These are phyloP conservation scores for Ctenochaetus hawaiiensis DNA, from an alignment of 2,797 vertebrate genomes.

Conservation along the genomic window DNA sequence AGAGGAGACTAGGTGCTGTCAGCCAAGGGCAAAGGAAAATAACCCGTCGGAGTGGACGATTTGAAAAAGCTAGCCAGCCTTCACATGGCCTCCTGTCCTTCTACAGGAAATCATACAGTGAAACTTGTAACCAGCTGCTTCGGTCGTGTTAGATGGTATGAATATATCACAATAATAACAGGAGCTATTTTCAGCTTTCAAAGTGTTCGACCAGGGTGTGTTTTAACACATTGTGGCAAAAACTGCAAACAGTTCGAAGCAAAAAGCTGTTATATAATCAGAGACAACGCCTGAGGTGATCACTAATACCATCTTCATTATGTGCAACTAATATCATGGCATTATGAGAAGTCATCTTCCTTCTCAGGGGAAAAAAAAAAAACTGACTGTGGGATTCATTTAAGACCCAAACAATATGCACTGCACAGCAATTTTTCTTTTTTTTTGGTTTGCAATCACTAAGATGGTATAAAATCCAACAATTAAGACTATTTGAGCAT, in stretches of 20 bases:
- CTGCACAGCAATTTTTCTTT: not conserved
- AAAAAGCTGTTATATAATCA: constrained; percentile 34
- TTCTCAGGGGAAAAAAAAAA: constrained; percentile 28
- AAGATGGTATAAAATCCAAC: not conserved
- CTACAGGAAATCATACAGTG: not conserved
- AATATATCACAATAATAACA: not conserved
- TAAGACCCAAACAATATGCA: not conserved
- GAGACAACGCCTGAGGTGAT: constrained; percentile 29
- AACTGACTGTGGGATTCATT: not conserved
- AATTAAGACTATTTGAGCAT: not conserved
- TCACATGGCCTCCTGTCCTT: not conserved
- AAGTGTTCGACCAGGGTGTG: constrained; percentile 19
- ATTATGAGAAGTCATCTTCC: constrained; percentile 25
- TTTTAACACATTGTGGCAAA: constrained; percentile 20
- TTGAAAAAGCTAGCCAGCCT: not conserved
- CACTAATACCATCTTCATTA: constrained; percentile 33
- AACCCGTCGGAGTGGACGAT: constrained; percentile 36
- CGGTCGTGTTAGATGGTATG: not conserved
- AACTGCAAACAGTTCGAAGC: constrained; percentile 10
- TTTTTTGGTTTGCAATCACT: not conserved
- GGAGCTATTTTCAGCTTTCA: not conserved
- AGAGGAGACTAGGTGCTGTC: constrained; percentile 8
- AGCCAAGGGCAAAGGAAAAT: constrained; percentile 35
- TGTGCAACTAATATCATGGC: constrained; percentile 19
- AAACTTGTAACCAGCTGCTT: not conserved